Conservation (phyloP, 2,113 vertebrate genomes). For the Gnathonemus longibarbis region DNA sequence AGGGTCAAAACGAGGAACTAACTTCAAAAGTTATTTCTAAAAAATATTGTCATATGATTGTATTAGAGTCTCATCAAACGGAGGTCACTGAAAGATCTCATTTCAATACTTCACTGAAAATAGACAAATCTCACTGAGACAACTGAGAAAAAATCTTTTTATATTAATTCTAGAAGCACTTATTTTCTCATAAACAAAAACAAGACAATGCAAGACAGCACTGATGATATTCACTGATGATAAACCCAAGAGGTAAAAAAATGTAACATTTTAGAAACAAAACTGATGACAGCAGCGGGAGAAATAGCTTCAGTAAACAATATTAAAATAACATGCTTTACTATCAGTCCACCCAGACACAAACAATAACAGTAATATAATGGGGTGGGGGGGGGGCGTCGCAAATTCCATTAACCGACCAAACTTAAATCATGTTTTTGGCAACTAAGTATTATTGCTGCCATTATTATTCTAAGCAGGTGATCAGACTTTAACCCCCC, state of each 20-base stretch:
- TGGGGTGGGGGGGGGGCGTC: not conserved
- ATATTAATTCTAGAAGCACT: not conserved
- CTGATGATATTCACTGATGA: not conserved
- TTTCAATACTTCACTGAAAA: not conserved
- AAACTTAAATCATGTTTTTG: slow-evolving; percentile 28
- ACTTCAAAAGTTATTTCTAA: not conserved
- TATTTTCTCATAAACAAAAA: not conserved
- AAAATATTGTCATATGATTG: not conserved
- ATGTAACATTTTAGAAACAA: not conserved
- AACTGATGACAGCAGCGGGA: not conserved
- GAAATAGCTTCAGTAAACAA: not conserved
- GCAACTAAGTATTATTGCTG: slow-evolving; percentile 46
- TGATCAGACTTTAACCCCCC: slow-evolving; percentile 65
- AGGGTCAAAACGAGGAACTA: slow-evolving; percentile 4
- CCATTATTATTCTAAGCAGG: slow-evolving; percentile 68
- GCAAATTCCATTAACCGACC: not conserved
- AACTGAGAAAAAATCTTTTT: not conserved
- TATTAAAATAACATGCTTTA: not conserved
- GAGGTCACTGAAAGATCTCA: not conserved
- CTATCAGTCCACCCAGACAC: not conserved
- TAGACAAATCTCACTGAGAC: not conserved
- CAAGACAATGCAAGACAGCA: not conserved
- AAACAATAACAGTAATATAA: not conserved
- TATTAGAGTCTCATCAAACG: not conserved
- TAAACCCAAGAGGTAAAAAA: not conserved